These are phyloP conservation scores for Thermophis baileyi DNA, from an alignment of 2,113 vertebrate genomes.

Conservation along the genomic window DNA sequence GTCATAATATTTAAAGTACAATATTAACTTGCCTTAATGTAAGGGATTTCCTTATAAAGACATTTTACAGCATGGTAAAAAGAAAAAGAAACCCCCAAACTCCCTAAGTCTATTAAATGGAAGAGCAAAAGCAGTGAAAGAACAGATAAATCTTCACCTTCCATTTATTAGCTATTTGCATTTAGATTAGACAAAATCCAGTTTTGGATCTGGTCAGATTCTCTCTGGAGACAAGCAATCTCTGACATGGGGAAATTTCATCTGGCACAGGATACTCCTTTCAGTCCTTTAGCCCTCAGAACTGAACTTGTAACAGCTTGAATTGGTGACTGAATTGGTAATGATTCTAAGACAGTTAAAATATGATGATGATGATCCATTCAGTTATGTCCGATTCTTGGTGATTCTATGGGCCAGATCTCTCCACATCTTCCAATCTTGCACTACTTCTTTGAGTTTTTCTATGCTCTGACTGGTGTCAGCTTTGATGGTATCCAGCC, in stretches of 20 bases:
- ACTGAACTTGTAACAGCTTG: neutral
- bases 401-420: no score
- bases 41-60: neutral
- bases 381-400: neutral
- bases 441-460: no score
- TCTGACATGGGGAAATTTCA: neutral
- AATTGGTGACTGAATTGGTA: no score
- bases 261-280: neutral
- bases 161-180: neutral
- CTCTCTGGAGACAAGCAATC: neutral
- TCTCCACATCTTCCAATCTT: no score
- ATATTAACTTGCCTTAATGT: neutral
- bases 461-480: no score
- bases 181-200: neutral
- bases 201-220: neutral
- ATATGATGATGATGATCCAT: no score
- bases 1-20: neutral
- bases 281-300: neutral
- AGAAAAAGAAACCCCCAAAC: neutral
- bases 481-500: no score
- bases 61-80: neutral
- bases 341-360: no score
- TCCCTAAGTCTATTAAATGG: neutral
- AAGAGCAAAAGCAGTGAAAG: neutral
- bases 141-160: neutral